phyloP scores from a whole-genome alignment of 2,888 invertebrate genomes.

The Dusona sp. region DNA sequence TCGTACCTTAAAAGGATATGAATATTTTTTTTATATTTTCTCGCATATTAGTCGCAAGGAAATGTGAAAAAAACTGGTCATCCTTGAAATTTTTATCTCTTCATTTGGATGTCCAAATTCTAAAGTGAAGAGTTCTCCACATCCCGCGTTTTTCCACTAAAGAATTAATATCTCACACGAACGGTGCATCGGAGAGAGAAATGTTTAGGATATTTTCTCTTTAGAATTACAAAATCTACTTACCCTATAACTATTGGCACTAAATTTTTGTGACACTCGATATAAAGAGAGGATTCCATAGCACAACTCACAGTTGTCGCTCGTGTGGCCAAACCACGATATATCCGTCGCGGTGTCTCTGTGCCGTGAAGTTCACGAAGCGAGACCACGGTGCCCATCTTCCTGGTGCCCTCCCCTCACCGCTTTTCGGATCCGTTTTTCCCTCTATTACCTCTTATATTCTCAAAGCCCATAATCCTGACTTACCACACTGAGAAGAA shows the following conservation, averaged over 20 bases:
- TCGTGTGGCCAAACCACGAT: slow-evolving; percentile 43
- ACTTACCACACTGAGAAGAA: slow-evolving; percentile 19
- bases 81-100: not conserved
- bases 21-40: not conserved
- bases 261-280: not conserved
- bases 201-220: not conserved
- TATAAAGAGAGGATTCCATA: slow-evolving; percentile 52
- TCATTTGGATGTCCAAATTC: not conserved
- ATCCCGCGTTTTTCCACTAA: too few species aligned
- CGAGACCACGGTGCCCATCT: slow-evolving; percentile 66
- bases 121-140: not conserved
- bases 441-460: slow-evolving; percentile 54
- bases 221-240: too few species aligned
- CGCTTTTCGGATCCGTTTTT: slow-evolving; percentile 33
- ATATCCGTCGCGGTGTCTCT: slow-evolving; percentile 57
- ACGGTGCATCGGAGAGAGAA: not conserved
- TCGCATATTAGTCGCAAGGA: not conserved
- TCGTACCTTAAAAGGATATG: too few species aligned
- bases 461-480: slow-evolving; percentile 61
- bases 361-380: slow-evolving; percentile 52
- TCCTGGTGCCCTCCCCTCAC: slow-evolving; percentile 44
- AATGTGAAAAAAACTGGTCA: not conserved
- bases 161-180: too few species aligned
- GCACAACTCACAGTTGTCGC: slow-evolving; percentile 59
- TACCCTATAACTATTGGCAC: too few species aligned